Evolutionary conservation across 2,888 invertebrate species (phyloP).

Genomic region (Mythimna impura): DNA sequence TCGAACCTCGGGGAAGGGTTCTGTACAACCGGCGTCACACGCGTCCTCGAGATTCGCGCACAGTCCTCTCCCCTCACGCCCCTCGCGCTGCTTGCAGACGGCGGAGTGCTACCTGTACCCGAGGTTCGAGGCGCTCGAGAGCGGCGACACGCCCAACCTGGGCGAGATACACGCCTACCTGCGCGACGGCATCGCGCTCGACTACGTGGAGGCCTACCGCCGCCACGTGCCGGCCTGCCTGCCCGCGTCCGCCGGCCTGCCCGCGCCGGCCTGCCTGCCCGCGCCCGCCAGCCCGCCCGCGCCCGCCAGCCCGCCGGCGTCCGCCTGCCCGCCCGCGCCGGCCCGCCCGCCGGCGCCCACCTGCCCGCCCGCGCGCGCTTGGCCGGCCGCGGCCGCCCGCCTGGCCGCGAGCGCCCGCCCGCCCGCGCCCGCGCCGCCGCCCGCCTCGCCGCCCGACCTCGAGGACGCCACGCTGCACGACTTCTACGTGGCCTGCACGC

Average conservation of each 20-base stretch:
- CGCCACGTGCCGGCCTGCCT: slow-evolving; percentile 77
- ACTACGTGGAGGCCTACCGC: slow-evolving; percentile 83
- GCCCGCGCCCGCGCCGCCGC: slow-evolving; percentile 14
- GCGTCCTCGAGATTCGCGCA: slow-evolving; percentile 48
- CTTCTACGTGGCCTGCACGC: slow-evolving; percentile 1
- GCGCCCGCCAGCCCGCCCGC: slow-evolving; percentile 71
- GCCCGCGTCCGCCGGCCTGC: slow-evolving; percentile 29
- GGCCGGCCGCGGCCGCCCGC: slow-evolving; percentile 78
- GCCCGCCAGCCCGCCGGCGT: slow-evolving; percentile 26
- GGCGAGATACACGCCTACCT: slow-evolving; percentile 82
- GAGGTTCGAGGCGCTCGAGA: slow-evolving; percentile 88
- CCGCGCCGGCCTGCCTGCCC: slow-evolving; percentile 78
- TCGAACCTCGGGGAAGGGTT: slow-evolving; percentile 63
- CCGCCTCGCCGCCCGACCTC: slow-evolving; percentile 8
- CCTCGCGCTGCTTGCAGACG: slow-evolving; percentile 76
- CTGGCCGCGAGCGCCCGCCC: slow-evolving; percentile 31
- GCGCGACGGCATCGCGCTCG: slow-evolving; percentile 84
- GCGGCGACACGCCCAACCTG: slow-evolving; percentile 84
- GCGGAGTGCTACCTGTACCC: slow-evolving; percentile 87
- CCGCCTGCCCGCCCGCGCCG: slow-evolving; percentile 5
- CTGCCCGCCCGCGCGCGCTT: slow-evolving; percentile 43
- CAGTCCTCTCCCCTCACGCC: slow-evolving; percentile 24
- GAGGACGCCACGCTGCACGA: slow-evolving; percentile 9
- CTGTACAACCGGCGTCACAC: slow-evolving; percentile 27
- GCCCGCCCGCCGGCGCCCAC: slow-evolving; percentile 21